Conservation (phyloP, 2,113 vertebrate genomes). For the Calonectris borealis region DNA sequence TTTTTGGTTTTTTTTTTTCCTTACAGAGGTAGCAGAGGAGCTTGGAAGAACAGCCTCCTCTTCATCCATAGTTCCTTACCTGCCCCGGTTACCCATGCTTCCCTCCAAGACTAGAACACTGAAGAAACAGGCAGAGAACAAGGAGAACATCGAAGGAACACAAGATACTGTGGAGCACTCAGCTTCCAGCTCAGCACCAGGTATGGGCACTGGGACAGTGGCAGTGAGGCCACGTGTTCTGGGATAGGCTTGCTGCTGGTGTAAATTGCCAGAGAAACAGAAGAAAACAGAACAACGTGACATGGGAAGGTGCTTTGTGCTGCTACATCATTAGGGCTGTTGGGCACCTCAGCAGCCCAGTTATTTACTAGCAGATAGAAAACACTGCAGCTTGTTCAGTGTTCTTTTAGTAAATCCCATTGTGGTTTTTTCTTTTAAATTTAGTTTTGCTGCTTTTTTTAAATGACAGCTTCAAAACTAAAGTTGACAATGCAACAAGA, state of each 20-base stretch:
- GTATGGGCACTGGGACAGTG: constrained; percentile 14
- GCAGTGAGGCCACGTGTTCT: background rate
- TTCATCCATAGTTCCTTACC: constrained; percentile 81
- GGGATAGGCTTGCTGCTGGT: background rate
- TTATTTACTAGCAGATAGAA: background rate
- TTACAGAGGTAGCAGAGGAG: constrained; percentile 94
- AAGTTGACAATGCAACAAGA: background rate
- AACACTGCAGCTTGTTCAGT: background rate
- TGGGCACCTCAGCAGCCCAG: background rate
- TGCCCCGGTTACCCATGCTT: constrained; percentile 88
- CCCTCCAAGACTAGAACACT: constrained; percentile 91
- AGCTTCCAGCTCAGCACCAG: constrained; percentile 77
- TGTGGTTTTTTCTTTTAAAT: background rate
- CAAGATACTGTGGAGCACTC: constrained; percentile 78
- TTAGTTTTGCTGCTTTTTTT: background rate
- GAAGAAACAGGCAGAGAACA: constrained; percentile 95
- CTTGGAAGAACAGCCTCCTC: constrained; percentile 90
- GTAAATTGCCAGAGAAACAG: background rate
- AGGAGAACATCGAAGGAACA: constrained; percentile 93
- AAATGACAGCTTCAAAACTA: background rate
- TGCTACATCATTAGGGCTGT: background rate
- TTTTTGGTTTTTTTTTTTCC: background rate
- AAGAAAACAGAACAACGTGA: background rate
- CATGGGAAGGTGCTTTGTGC: background rate
- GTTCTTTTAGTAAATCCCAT: background rate